These are phyloP conservation scores for Haliclona indistincta DNA, from an alignment of 37 sponge, comb jelly and placozoan species.

Conservation along the genomic window DNA sequence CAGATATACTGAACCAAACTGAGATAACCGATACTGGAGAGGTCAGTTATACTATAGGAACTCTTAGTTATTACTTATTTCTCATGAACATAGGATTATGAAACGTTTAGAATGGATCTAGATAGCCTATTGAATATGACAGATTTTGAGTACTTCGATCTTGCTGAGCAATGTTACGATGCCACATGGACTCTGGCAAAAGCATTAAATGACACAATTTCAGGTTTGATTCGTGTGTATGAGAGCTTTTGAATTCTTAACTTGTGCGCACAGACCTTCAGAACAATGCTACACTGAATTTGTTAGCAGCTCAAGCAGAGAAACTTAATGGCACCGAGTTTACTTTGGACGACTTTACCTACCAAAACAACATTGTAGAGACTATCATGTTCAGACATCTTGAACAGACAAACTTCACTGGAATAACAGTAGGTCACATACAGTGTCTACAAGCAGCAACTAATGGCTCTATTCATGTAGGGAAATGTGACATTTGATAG, in stretches of 20 bases:
- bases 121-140: no score
- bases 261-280: neutral
- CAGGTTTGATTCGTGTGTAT: constrained; percentile 1
- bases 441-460: no score
- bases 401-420: constrained; percentile 12
- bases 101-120: no score
- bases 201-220: constrained; percentile 40
- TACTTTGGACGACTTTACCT: constrained; percentile 39
- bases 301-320: neutral
- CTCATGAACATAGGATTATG: no score
- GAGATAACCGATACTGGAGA: constrained; percentile 12
- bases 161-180: constrained; percentile 54
- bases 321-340: neutral
- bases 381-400: constrained; percentile 21
- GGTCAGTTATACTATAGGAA: constrained; percentile 27
- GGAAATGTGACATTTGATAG: constrained; percentile 31
- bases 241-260: neutral
- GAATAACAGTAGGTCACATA: constrained; percentile 42
- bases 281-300: constrained; percentile 1
- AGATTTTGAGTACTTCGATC: neutral
- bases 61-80: no score
- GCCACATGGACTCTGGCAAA: constrained; percentile 53
- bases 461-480: no score
- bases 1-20: neutral
- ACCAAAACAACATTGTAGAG: constrained; percentile 19